Conservation (phyloP, 1,140 invertebrate genomes). For the Homarus americanus region DNA sequence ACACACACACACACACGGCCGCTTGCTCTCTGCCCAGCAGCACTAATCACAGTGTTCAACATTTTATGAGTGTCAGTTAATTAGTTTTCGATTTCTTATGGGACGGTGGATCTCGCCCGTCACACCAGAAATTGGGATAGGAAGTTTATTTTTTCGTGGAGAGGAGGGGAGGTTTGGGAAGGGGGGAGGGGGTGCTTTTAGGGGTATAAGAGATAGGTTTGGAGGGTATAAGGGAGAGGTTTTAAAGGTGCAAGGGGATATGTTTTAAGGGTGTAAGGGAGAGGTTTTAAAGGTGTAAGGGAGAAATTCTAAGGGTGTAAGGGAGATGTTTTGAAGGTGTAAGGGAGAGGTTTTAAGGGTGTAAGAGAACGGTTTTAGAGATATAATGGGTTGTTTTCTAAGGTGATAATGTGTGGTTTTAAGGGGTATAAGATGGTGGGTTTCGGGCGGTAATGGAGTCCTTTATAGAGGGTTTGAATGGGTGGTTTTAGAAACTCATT, state of each 20-base stretch:
- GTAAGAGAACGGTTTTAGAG: too few species aligned
- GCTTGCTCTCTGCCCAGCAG: background rate
- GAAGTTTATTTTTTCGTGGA: background rate
- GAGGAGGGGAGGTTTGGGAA: background rate
- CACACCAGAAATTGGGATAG: background rate
- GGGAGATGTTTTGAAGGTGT: too few species aligned
- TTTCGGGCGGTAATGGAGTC: too few species aligned
- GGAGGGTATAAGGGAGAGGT: too few species aligned
- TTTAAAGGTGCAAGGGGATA: too few species aligned
- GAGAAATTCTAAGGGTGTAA: too few species aligned
- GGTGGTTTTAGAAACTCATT: too few species aligned
- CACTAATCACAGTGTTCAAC: slow-evolving; percentile 5
- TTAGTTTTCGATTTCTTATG: slow-evolving; percentile 16
- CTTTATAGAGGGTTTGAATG: too few species aligned
- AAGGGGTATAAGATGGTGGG: background rate
- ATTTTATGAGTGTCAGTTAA: background rate
- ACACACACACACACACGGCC: slow-evolving; percentile 9
- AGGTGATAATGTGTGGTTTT: background rate
- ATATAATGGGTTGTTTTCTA: too few species aligned
- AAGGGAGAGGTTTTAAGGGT: too few species aligned
- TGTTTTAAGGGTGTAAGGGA: too few species aligned
- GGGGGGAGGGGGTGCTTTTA: background rate
- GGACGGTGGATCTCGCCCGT: background rate
- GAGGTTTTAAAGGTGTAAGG: too few species aligned
- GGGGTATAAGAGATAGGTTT: background rate